Evolutionary conservation across 2,797 vertebrate genomes (phyloP).

Genomic region (Gallirallus australis): DNA sequence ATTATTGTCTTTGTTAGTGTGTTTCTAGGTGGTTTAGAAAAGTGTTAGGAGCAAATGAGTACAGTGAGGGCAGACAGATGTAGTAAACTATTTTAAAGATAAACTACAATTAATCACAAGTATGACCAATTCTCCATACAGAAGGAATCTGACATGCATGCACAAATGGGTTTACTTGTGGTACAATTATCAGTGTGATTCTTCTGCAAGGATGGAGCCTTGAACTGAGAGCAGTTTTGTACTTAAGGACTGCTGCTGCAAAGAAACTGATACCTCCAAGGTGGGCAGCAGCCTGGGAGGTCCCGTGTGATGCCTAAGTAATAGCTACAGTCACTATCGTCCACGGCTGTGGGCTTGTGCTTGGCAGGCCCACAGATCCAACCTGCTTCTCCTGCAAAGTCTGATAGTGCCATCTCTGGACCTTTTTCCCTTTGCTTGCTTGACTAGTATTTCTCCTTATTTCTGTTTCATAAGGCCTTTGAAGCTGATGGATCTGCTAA

Average conservation of each 20-base stretch:
- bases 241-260: neutral
- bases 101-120: neutral
- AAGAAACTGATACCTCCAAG: rapidly evolving
- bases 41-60: neutral
- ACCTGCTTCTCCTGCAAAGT: neutral
- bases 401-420: neutral
- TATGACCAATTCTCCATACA: neutral
- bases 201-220: neutral
- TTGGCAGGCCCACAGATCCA: rapidly evolving
- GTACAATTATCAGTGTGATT: neutral
- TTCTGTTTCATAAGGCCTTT: slow-evolving; percentile 71
- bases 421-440: neutral
- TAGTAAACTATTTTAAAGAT: neutral
- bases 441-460: slow-evolving; percentile 31
- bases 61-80: neutral
- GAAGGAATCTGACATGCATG: neutral
- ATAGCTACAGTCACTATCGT: rapidly evolving
- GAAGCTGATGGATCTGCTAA: slow-evolving; percentile 64
- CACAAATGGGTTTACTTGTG: neutral
- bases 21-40: neutral
- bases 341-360: neutral
- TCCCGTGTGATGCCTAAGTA: rapidly evolving
- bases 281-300: neutral
- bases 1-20: neutral
- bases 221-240: neutral